phyloP scores from a whole-genome alignment of 2,888 invertebrate species.

The Trachelus stipa region DNA sequence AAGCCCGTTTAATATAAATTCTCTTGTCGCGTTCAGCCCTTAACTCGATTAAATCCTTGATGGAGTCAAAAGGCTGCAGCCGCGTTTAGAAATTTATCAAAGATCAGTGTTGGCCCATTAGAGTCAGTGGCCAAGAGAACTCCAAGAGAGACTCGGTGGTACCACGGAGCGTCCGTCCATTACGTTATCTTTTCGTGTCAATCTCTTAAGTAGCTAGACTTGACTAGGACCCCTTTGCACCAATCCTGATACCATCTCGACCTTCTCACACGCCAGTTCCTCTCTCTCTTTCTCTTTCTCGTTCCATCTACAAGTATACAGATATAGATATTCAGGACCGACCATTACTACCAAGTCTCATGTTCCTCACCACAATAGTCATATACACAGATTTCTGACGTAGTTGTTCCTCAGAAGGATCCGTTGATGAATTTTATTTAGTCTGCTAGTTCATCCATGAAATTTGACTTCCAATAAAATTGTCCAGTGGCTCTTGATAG shows the following conservation, averaged over 20 bases:
- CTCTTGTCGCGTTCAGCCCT: not conserved
- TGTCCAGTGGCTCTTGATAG: too few relatives aligned
- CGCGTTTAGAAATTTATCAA: constrained; percentile 46
- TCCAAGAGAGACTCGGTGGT: constrained; percentile 18
- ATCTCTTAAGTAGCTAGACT: constrained; percentile 65
- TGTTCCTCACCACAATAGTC: too few relatives aligned
- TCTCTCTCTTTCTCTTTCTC: not conserved
- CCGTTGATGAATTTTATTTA: too few relatives aligned
- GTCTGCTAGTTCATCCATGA: too few relatives aligned
- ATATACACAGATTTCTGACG: too few relatives aligned
- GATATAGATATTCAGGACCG: not conserved
- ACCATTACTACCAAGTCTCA: not conserved
- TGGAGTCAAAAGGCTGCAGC: constrained; percentile 32
- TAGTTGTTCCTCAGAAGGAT: too few relatives aligned
- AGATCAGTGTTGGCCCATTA: constrained; percentile 53
- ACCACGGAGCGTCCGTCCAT: constrained; percentile 50
- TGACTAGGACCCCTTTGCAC: constrained; percentile 42
- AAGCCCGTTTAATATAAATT: too few relatives aligned
- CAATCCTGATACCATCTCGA: constrained; percentile 34
- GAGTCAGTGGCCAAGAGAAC: constrained; percentile 37
- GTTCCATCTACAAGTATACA: not conserved
- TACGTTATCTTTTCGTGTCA: constrained; percentile 64
- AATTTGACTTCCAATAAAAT: too few relatives aligned
- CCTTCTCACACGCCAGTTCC: constrained; percentile 19
- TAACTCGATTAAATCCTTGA: constrained; percentile 35